Evolutionary conservation across 2,113 vertebrate genomes (phyloP).

Genomic region (Corythoichthys haematopterus): DNA sequence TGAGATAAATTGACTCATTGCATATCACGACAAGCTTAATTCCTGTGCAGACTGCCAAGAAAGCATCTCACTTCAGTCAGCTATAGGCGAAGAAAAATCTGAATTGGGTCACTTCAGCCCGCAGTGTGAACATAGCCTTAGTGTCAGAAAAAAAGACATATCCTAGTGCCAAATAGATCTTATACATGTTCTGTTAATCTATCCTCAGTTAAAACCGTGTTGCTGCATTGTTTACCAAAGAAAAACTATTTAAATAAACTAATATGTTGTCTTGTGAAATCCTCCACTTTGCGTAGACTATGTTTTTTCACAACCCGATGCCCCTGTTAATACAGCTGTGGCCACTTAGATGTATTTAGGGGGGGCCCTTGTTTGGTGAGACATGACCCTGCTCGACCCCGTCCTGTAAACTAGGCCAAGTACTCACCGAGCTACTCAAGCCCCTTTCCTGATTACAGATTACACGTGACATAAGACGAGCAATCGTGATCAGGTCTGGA

Average conservation of each 20-base stretch:
- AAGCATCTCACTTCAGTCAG: too few species aligned
- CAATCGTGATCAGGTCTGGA: conserved; percentile 22
- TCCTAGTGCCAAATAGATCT: conserved; percentile 13
- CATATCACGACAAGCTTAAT: too few species aligned
- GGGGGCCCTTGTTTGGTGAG: conserved; percentile 61
- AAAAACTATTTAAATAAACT: conserved; percentile 31
- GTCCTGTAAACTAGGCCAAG: conserved; percentile 64
- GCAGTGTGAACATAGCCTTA: too few species aligned
- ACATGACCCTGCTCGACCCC: conserved; percentile 65
- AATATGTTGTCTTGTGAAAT: conserved; percentile 24
- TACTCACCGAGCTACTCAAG: conserved; percentile 39
- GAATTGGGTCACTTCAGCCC: too few species aligned
- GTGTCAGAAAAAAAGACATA: conserved; percentile 29
- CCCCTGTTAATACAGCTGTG: conserved; percentile 53
- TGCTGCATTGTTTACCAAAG: conserved; percentile 27
- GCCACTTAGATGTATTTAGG: conserved; percentile 58
- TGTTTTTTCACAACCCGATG: conserved; percentile 41
- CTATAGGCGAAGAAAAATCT: too few species aligned
- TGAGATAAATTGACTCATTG: too few species aligned
- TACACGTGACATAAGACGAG: conserved; percentile 28
- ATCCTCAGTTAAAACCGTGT: conserved; percentile 40
- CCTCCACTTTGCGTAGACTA: conserved; percentile 7
- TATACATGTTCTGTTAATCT: conserved; percentile 28
- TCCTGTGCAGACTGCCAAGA: too few species aligned
- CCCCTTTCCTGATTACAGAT: conserved; percentile 25